Base-by-base conservation (phyloP, 2,113 vertebrate species). In the Pterocles burchelli region DNA sequence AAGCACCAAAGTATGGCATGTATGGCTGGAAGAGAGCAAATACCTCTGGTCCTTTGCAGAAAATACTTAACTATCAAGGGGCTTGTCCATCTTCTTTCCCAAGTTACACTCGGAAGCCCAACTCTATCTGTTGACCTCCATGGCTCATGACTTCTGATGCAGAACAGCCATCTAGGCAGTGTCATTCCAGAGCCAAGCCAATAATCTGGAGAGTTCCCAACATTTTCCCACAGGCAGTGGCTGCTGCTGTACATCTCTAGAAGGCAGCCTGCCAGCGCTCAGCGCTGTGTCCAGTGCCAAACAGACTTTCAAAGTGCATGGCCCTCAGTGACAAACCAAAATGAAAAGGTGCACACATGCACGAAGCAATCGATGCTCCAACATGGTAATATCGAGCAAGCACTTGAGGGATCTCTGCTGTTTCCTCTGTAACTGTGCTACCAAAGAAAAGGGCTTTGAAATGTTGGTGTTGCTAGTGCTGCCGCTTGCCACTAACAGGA, bases 121-220 rank as follows among this genome's bases (percentile, higher is more conserved):
- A 26, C 92, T 74, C 63, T 71, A 52, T 38, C 43, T 52, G 36
- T 15, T 86, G 93, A 77, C 68, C 72, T 92, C 68, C 75, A 45
- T 0, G 3, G 52, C 59, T 88, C 90, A 34, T 1, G 7, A 79
- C 49, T 95, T 92, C 63, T 88, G 52, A 90, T 93, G 82, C 90
- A 94, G 71, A 86, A 78, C 26, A 78, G 65, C 90, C 90, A 96
- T 84, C 85, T 93, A 92, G 83, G n/a, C 95, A 89, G 73, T 80
- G 57, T 46, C 45, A 8, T 57, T 90, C 34, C 45, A 73, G 43
- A 94, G 90, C 68, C 95, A 96, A 81, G 75, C 16, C 0, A 0
- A 75, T 72, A 71, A 93, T 86, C 41, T 93, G 90, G 93, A 93
- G 36, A 66, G 26, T 88, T 93, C 55, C 95, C 95, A 95, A 36